Conservation (phyloP, 2,888 invertebrate genomes). For the Alviniconcha strummeri region DNA sequence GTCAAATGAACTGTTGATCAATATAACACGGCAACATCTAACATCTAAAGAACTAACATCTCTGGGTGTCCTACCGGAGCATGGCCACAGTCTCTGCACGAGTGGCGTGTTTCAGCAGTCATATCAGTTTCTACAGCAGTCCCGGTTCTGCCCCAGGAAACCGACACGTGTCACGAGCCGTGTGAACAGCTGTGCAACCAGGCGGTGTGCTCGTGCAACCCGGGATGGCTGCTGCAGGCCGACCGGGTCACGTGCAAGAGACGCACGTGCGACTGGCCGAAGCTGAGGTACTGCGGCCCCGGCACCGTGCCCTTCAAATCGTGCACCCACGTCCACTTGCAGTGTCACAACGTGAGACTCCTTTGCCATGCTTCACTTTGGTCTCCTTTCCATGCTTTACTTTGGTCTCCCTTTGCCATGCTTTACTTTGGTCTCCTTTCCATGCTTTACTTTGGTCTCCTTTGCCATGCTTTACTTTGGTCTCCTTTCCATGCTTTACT, state of each 20-base stretch:
- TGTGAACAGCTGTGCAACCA: slow-evolving; percentile 52
- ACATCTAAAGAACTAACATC: no score
- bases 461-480: no score
- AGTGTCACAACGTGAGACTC: slow-evolving; percentile 40
- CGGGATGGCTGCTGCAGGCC: slow-evolving; percentile 40
- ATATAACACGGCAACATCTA: no score
- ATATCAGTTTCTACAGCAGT: not conserved
- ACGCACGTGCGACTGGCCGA: slow-evolving; percentile 40
- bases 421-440: no score
- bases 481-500: no score
- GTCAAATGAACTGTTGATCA: no score
- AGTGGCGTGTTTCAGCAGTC: no score
- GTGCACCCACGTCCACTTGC: slow-evolving; percentile 44
- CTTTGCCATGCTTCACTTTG: no score
- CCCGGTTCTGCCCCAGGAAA: slow-evolving; percentile 30
- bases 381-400: not conserved
- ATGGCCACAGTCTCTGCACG: not conserved
- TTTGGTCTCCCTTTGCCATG: no score
- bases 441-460: no score
- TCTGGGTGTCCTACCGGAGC: no score
- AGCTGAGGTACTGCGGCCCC: slow-evolving; percentile 48
- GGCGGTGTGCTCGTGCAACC: slow-evolving; percentile 49
- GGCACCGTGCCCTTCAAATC: slow-evolving; percentile 35
- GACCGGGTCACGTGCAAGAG: slow-evolving; percentile 45
- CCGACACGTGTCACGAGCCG: slow-evolving; percentile 44